Base-by-base conservation (phyloP, 2,888 invertebrate species). In the Lochmaea crataegi region DNA sequence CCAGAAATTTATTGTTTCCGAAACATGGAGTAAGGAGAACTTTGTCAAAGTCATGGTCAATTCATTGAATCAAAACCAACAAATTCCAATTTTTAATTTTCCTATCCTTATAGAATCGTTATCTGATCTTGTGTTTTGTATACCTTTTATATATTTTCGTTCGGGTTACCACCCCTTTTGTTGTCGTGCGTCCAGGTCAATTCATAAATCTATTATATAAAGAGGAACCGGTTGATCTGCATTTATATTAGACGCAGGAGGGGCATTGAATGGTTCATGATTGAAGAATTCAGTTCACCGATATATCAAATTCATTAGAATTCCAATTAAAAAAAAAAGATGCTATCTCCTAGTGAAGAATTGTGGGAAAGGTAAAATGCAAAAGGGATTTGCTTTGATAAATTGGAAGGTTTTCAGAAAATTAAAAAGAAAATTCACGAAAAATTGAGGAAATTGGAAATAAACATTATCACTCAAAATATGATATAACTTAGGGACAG, bases 231-330 rank as follows among this genome's bases (percentile, higher is more conserved):
- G 72, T 72, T 72, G 64, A 72, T 72, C 57, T 72, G 68, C 72
- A 68, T 72, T 68, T 72, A 68, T 72, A 72, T 72, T 72, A 51
- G 63, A 45, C 18, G 67, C 72, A 72, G 72, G 72, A 68, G 72
- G 72, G 67, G 41, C 38, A 53, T 45, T 45, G 72, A 72, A 72
- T 67, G 12, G 60, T n/a, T 45, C 18, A 22, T 72, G 63, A 71
- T 67, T 61, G 53, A 67, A 65, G 61, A 45, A 63, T 63, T 48
- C 16, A 45, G n/a, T 68, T 60, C 18, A 18, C 45, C 38, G 26
- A 68, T 58, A 32, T 48, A 67, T 53, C 18, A 67, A 67, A 64
- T 53, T 67, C 42, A 68, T 56, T 72, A 14, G 42, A 67, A 63
- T 63, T 57, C 56, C 16, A 63, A 67, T 56, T 63, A 63, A 72